Base-by-base conservation (phyloP, 2,797 vertebrate genomes). In the Phoeniculus purpureus region DNA sequence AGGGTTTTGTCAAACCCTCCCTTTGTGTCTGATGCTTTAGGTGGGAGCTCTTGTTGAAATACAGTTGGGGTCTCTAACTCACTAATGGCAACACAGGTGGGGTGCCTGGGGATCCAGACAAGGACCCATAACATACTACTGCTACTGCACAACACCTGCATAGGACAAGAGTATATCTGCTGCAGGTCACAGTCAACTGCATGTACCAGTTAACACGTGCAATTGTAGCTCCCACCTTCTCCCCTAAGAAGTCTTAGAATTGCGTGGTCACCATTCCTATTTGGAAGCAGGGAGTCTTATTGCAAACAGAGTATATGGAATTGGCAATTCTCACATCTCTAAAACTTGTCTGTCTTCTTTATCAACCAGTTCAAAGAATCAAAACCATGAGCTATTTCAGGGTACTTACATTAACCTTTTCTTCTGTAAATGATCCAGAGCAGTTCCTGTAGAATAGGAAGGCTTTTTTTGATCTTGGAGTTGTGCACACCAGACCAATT, bases 81-180 rank as follows among this genome's bases (percentile, higher is more conserved):
- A 40, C 15, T 40, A 15, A 15, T 40, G 40, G 40, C 15, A 15
- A 40, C 40, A 10, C 40, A 40, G 40, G 15, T 40, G 15, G 40
- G 40, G 40, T 40, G 15, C 40, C 10, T 40, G 40, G 40, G 15
- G 40, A 40, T 40, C 15, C 40, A 40, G 40, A 40, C 40, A 40
- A 15, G 40, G 40, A 40, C 15, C 40, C 40, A 40, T 15, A 40
- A 15, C 40, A 40, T 15, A 40, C 10, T 40, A 40, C 40, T 40
- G 15, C 40, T 40, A 15, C 40, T 40, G 15, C 40, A 40, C 40
- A 40, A 40, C 52, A 32, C 45, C 25, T 54, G 54, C 37, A 22
- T 18, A 27, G 20, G 52, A 17, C 18, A 5, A 0, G 11, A 16
- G 31, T 13, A 11, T 11, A 9, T 20, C 32, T 2, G 1, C 31